Evolutionary conservation across 2,888 invertebrate genomes (phyloP).

Genomic region (Nycteola revayana): DNA sequence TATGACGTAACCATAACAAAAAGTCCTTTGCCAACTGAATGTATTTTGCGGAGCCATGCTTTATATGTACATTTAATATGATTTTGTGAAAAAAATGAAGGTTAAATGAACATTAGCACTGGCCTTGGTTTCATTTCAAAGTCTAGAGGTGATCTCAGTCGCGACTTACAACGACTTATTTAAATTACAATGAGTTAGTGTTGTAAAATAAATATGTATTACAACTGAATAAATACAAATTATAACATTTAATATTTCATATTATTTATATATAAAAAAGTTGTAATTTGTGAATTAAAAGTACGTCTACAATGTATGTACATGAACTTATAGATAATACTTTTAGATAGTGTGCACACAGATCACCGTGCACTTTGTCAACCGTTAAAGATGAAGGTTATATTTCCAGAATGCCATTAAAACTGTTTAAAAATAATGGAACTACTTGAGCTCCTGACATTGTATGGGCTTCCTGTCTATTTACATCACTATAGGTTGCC

Average conservation of each 20-base stretch:
- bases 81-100: conserved; percentile 58
- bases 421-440: conserved; percentile 32
- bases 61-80: conserved; percentile 38
- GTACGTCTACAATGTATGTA: no score
- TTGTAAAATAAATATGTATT: conserved; percentile 45
- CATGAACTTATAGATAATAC: no score
- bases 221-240: conserved; percentile 37
- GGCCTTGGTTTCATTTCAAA: conserved; percentile 64
- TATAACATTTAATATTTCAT: conserved; percentile 4
- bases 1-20: no score
- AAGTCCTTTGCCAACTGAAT: conserved; percentile 11
- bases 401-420: conserved; percentile 5
- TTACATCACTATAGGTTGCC: conserved; percentile 72
- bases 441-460: conserved; percentile 58
- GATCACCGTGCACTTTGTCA: no score
- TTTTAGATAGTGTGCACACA: no score
- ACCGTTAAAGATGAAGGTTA: not conserved
- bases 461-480: conserved; percentile 74
- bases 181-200: conserved; percentile 64
- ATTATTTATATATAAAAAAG: no score
- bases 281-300: no score
- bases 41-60: conserved; percentile 25
- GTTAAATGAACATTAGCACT: conserved; percentile 56
- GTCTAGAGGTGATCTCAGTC: conserved; percentile 63
- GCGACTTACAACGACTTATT: conserved; percentile 55